Evolutionary conservation across 1,140 invertebrate genomes (phyloP).

Genomic region (Drosophila willistoni): DNA sequence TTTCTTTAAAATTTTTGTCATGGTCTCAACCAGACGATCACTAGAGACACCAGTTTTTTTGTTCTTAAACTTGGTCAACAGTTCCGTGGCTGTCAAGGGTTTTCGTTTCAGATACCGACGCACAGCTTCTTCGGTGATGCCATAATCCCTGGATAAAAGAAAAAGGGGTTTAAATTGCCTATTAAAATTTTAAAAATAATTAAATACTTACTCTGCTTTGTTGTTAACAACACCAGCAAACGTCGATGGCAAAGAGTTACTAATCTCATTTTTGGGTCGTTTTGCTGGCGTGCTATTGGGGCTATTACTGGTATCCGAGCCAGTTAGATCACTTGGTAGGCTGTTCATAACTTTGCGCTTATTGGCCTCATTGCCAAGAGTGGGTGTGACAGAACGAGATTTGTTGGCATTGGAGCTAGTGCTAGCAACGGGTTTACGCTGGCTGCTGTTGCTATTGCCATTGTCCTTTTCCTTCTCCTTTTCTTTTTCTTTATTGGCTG

Average conservation of each 20-base stretch:
- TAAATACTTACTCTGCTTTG: slow-evolving; percentile 74
- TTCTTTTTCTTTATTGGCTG: slow-evolving; percentile 61
- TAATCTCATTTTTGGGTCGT: slow-evolving; percentile 86
- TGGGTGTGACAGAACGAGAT: slow-evolving; percentile 88
- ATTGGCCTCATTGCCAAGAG: slow-evolving; percentile 70
- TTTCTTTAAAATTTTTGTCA: slow-evolving; percentile 96
- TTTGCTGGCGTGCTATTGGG: slow-evolving; percentile 84
- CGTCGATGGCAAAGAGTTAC: slow-evolving; percentile 72
- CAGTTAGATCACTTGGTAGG: slow-evolving; percentile 84
- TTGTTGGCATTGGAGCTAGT: slow-evolving; percentile 83
- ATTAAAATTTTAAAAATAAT: background rate
- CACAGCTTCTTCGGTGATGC: slow-evolving; percentile 97
- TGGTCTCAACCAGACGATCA: slow-evolving; percentile 95
- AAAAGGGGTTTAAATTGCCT: background rate
- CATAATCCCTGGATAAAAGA: slow-evolving; percentile 88
- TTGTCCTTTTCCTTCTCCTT: slow-evolving; percentile 73
- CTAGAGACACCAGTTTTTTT: slow-evolving; percentile 95
- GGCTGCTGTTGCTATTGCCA: slow-evolving; percentile 37
- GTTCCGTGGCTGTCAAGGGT: slow-evolving; percentile 97
- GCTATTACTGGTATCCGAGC: slow-evolving; percentile 82
- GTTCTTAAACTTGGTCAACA: slow-evolving; percentile 97
- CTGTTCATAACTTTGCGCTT: slow-evolving; percentile 83
- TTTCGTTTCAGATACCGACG: slow-evolving; percentile 96
- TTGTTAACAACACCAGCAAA: slow-evolving; percentile 75
- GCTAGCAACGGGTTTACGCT: slow-evolving; percentile 55